A percentile compares a stretch with the other conserved stretches of the same genome.
phyloP scores from a whole-genome alignment of 2,888 invertebrate species.

The Eupeodes latifasciatus region DNA sequence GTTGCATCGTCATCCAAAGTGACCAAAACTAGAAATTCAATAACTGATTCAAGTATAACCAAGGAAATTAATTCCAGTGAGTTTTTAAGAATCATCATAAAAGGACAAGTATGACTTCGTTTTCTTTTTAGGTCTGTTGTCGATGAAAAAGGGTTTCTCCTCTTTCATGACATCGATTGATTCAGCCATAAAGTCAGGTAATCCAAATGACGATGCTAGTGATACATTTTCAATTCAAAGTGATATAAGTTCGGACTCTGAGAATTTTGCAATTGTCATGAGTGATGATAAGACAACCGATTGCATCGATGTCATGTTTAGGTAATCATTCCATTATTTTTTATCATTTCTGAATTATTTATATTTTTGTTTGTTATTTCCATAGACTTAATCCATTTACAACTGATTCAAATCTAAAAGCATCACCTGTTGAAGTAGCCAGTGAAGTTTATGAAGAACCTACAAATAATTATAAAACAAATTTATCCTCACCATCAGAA shows the following conservation, averaged over 20 bases:
- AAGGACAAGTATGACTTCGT: background rate
- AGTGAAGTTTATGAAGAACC: conserved; percentile 93
- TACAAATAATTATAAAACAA: conserved; percentile 83
- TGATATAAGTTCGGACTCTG: conserved; percentile 94
- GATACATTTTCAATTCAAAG: conserved; percentile 91
- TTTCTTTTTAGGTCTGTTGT: conserved; percentile 86
- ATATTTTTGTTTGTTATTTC: background rate
- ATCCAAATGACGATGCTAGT: conserved; percentile 88
- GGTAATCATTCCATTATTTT: conserved; percentile 80
- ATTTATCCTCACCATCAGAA: conserved; percentile 92
- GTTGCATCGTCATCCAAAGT: conserved; percentile 83
- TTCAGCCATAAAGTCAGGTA: conserved; percentile 89
- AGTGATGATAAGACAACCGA: conserved; percentile 88
- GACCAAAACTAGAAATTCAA: conserved; percentile 79
- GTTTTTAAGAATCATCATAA: background rate
- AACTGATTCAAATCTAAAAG: conserved; percentile 85
- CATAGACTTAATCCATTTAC: conserved; percentile 83
- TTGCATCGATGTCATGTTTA: conserved; percentile 89
- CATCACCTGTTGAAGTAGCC: conserved; percentile 89
- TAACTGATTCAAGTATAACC: conserved; percentile 81
- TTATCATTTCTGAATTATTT: background rate
- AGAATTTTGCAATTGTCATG: conserved; percentile 91
- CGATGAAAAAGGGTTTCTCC: conserved; percentile 93
- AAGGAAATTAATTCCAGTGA: conserved; percentile 85
- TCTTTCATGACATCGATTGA: conserved; percentile 93